A percentile compares a stretch with the other conserved stretches of the same genome.
phyloP scores from a whole-genome alignment of 1,140 invertebrate genomes.

The Phymastichus coffea region DNA sequence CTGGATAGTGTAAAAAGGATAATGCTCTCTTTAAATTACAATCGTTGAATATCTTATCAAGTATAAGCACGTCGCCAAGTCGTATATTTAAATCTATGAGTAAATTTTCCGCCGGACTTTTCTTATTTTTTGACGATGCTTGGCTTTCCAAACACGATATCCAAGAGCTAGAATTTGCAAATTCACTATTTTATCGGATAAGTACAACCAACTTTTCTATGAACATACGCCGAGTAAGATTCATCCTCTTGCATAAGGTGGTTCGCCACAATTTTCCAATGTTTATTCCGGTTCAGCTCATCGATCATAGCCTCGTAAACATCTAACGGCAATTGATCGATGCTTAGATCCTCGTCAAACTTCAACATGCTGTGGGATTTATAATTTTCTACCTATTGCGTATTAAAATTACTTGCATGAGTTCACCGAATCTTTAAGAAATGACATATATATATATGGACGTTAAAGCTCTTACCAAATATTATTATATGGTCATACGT shows the following conservation, averaged over 20 bases:
- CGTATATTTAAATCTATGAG: conserved; percentile 37
- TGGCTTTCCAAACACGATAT: conserved; percentile 30
- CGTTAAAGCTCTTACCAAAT: too few relatives aligned
- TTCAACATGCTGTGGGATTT: conserved; percentile 32
- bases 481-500: too few relatives aligned
- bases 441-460: too few relatives aligned
- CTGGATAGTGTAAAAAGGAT: conserved; percentile 38
- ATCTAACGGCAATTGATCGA: conserved; percentile 34
- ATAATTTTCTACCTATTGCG: too few relatives aligned
- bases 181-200: too few relatives aligned
- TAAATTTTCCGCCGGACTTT: conserved; percentile 36
- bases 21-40: conserved; percentile 37
- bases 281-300: conserved; percentile 36
- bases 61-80: conserved; percentile 41
- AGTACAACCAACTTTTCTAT: too few relatives aligned
- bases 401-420: too few relatives aligned
- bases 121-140: conserved; percentile 13
- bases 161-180: conserved; percentile 33
- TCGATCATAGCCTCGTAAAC: conserved; percentile 36
- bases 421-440: too few relatives aligned
- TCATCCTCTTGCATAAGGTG: too few relatives aligned
- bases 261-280: conserved; percentile 37
- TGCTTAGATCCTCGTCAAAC: conserved; percentile 32
- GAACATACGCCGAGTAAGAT: too few relatives aligned
- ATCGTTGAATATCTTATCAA: conserved; percentile 35